phyloP scores from a whole-genome alignment of 2,888 invertebrate species.

The Leptinotarsa haldemani region DNA sequence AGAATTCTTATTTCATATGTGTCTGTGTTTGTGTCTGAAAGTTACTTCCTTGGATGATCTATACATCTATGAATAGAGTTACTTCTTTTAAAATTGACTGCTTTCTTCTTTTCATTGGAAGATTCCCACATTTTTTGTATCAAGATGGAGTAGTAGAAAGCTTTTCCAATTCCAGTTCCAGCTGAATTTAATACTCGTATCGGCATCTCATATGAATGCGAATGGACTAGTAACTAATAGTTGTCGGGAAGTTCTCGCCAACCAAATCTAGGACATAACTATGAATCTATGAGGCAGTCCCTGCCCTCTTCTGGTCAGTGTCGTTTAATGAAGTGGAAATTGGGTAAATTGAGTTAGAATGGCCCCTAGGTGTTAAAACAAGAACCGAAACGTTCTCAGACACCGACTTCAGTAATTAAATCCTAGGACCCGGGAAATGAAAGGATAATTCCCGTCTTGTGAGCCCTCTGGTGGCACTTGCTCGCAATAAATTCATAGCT shows the following conservation, averaged over 20 bases:
- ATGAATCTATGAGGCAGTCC: neutral
- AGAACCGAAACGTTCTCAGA: slow-evolving; percentile 42
- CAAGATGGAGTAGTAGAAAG: too few relatives aligned
- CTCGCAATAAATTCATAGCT: slow-evolving; percentile 4
- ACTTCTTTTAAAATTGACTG: too few relatives aligned
- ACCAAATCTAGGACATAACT: neutral
- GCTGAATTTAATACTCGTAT: neutral
- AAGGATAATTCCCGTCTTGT: slow-evolving; percentile 44
- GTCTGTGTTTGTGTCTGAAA: too few relatives aligned
- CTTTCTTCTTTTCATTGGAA: too few relatives aligned
- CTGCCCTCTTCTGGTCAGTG: neutral
- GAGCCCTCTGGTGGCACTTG: slow-evolving; percentile 42
- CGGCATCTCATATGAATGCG: neutral
- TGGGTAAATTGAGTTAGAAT: slow-evolving; percentile 39
- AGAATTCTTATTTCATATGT: too few relatives aligned
- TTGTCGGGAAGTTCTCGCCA: neutral
- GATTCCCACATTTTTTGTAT: too few relatives aligned
- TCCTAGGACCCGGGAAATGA: slow-evolving; percentile 33
- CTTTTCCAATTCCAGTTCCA: neutral
- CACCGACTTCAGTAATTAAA: slow-evolving; percentile 49
- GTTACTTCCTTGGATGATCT: too few relatives aligned
- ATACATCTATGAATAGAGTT: too few relatives aligned
- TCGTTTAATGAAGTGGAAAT: slow-evolving; percentile 46
- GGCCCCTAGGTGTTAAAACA: slow-evolving; percentile 38
- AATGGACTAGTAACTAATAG: neutral